These are phyloP conservation scores for Ptyas mucosa DNA, from an alignment of 2,113 vertebrate species.

Conservation along the genomic window DNA sequence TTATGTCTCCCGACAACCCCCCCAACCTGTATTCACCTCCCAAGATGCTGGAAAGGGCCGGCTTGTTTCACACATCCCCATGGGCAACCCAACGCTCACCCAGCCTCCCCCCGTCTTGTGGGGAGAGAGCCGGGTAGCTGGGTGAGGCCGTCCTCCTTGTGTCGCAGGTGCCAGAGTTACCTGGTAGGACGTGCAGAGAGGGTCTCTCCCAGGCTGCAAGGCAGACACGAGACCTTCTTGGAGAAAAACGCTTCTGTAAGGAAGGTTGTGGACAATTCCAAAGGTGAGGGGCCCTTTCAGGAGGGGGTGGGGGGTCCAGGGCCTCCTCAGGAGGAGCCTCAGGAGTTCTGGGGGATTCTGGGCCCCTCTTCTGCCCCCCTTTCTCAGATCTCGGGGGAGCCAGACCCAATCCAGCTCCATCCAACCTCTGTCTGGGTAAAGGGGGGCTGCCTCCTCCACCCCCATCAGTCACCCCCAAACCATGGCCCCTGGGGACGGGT, in stretches of 20 bases:
- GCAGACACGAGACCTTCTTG: neutral
- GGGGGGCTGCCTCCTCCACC: neutral
- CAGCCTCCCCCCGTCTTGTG: neutral
- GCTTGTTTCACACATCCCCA: neutral
- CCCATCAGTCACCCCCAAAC: neutral
- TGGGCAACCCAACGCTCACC: neutral
- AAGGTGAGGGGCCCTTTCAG: neutral
- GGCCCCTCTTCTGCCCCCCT: neutral
- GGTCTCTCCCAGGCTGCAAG: neutral
- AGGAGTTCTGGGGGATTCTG: too few relatives aligned
- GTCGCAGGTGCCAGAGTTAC: neutral
- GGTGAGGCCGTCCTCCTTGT: neutral
- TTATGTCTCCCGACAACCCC: too few relatives aligned
- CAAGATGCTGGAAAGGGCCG: neutral
- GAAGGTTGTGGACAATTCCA: neutral
- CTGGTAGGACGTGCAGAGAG: neutral
- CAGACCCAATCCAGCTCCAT: too few relatives aligned
- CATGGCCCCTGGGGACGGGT: neutral
- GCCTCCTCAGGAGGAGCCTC: neutral
- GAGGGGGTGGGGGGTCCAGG: too few relatives aligned
- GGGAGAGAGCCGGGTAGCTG: neutral
- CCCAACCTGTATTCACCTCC: neutral
- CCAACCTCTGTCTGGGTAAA: neutral
- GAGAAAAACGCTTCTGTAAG: neutral
- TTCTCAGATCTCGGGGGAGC: neutral